Evolutionary conservation across 2,797 vertebrate genomes (phyloP).

Genomic region (Thripadectes ignobilis): DNA sequence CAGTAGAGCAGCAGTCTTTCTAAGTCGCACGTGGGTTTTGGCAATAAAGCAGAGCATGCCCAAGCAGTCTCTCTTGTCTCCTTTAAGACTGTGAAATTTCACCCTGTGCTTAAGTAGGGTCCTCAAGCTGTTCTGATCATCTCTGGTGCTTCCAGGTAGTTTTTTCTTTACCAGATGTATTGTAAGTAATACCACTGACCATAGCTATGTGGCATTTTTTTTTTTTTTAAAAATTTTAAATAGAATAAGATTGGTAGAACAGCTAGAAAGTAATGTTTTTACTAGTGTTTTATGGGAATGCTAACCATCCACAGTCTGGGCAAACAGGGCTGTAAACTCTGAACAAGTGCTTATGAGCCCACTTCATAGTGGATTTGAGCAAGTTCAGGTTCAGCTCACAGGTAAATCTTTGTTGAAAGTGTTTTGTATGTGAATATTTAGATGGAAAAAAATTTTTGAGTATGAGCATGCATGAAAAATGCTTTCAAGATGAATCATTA

Average conservation of each 20-base stretch:
- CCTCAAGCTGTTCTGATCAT: background rate
- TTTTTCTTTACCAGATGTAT: background rate
- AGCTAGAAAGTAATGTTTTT: background rate
- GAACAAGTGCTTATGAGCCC: background rate
- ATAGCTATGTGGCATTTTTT: background rate
- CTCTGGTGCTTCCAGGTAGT: background rate
- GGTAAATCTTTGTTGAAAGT: background rate
- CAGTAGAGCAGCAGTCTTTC: background rate
- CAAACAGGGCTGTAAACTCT: fast-evolving
- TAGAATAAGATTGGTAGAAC: background rate
- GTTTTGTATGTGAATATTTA: constrained; percentile 1
- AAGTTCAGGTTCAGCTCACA: background rate
- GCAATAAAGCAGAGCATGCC: background rate
- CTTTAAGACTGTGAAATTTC: background rate
- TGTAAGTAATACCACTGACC: background rate
- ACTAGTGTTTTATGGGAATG: background rate
- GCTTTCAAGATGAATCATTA: constrained; percentile 7
- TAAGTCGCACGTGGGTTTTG: background rate
- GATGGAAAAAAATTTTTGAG: background rate
- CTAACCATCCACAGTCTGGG: background rate
- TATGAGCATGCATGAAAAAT: background rate
- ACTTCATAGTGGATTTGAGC: background rate
- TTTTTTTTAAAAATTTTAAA: background rate
- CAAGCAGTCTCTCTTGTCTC: background rate
- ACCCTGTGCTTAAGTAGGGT: background rate